Conservation (phyloP, 1,140 invertebrate species). For the Mylabris phalerata region DNA sequence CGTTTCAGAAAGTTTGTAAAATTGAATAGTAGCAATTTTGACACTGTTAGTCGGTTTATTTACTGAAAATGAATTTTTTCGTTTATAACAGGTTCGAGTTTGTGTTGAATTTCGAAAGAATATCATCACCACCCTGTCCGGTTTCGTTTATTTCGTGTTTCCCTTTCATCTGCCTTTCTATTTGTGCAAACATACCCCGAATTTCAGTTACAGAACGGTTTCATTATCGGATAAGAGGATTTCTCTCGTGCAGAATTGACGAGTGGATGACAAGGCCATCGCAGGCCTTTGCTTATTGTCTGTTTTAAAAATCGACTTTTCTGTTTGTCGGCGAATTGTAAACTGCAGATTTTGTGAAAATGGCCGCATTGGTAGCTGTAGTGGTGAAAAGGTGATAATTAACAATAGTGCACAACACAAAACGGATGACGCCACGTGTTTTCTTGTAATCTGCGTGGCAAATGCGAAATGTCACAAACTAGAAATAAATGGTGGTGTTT, state of each 20-base stretch:
- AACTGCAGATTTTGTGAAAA: neutral
- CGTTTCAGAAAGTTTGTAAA: no score
- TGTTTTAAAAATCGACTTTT: neutral
- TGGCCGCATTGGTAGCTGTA: neutral
- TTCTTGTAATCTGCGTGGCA: slow-evolving; percentile 32
- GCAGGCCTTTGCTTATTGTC: neutral
- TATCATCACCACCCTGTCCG: no score
- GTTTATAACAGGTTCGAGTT: no score
- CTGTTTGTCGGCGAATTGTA: neutral
- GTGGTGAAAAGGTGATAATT: slow-evolving; percentile 27
- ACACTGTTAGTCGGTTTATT: no score
- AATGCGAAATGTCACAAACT: slow-evolving; percentile 36
- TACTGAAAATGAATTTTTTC: no score
- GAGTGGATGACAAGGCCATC: neutral
- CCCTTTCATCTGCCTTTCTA: neutral
- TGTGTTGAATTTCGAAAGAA: no score
- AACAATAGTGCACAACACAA: slow-evolving; percentile 26
- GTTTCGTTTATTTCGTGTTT: neutral
- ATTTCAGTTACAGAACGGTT: neutral
- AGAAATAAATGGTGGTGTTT: slow-evolving; percentile 37
- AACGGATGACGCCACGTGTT: slow-evolving; percentile 24
- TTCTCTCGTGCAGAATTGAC: neutral
- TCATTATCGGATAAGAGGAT: neutral
- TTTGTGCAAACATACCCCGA: neutral
- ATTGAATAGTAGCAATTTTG: no score